A percentile compares a stretch with the other conserved stretches of the same genome.
Conservation (phyloP, 64 coral and sea anemone species). For the Dendronephthya gigantea region DNA sequence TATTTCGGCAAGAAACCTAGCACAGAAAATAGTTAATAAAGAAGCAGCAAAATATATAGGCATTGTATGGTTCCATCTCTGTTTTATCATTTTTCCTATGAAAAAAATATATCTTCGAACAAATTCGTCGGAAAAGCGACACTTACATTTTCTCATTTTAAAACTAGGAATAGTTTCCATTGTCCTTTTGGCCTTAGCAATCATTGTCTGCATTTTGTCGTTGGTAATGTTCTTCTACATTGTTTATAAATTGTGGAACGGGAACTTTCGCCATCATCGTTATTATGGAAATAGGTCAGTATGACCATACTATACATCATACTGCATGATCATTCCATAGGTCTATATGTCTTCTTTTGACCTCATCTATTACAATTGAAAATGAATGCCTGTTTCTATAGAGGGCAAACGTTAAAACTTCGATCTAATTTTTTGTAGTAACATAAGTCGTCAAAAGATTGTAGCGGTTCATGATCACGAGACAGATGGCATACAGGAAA, state of each 20-base stretch:
- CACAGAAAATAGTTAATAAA: too few species aligned
- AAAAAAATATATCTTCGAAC: background rate
- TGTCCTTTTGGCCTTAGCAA: background rate
- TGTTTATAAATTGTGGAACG: conserved; percentile 12
- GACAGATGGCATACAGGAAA: background rate
- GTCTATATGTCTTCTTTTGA: too few species aligned
- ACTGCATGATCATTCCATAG: too few species aligned
- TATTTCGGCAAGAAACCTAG: too few species aligned
- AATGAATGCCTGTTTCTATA: too few species aligned
- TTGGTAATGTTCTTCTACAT: conserved; percentile 4
- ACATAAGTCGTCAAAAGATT: background rate
- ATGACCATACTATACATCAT: too few species aligned
- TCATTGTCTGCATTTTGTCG: background rate
- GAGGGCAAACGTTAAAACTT: too few species aligned
- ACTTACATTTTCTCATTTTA: background rate
- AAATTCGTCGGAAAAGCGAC: background rate
- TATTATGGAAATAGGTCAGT: background rate
- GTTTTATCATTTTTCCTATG: too few species aligned
- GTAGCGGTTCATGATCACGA: background rate
- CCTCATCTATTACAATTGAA: too few species aligned
- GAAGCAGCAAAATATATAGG: too few species aligned
- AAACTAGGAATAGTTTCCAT: background rate
- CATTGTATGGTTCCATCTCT: too few species aligned
- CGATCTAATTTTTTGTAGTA: background rate
- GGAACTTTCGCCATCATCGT: background rate